These are phyloP conservation scores for Melieria picta DNA, from an alignment of 2,888 invertebrate genomes.

Conservation along the genomic window DNA sequence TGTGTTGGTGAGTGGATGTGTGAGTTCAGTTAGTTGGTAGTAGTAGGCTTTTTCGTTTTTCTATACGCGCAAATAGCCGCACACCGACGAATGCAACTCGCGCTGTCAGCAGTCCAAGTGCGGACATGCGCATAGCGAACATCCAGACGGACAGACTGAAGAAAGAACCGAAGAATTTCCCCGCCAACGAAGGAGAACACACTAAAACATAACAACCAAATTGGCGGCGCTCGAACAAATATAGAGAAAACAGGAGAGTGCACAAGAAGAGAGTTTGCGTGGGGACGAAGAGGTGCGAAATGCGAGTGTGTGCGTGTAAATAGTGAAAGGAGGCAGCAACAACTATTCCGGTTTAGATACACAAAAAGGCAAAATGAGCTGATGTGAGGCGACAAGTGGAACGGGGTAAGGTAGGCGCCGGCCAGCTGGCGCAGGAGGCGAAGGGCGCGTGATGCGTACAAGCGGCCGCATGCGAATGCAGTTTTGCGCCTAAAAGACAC, in stretches of 20 bases:
- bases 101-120: background rate
- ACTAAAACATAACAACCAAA: too few species aligned
- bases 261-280: too few species aligned
- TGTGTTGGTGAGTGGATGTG: constrained; percentile 25
- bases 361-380: constrained; percentile 5
- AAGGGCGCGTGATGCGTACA: constrained; percentile 1
- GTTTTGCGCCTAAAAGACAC: background rate
- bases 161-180: too few species aligned
- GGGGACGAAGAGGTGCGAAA: background rate
- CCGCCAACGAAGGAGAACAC: too few species aligned
- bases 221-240: background rate
- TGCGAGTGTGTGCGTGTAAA: constrained; percentile 14
- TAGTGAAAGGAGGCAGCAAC: too few species aligned
- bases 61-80: constrained; percentile 43
- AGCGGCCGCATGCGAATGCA: background rate
- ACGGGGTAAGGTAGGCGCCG: background rate
- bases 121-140: constrained; percentile 33
- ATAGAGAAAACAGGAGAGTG: too few species aligned
- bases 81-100: too few species aligned
- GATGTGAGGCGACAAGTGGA: too few species aligned
- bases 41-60: constrained; percentile 53
- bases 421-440: background rate
- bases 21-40: constrained; percentile 49
- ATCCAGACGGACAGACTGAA: too few species aligned
- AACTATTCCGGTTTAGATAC: constrained; percentile 23